A percentile compares a stretch with the other conserved stretches of the same genome.
phyloP scores from a whole-genome alignment of 2,797 vertebrate species.

The Halcyon chelicuti region DNA sequence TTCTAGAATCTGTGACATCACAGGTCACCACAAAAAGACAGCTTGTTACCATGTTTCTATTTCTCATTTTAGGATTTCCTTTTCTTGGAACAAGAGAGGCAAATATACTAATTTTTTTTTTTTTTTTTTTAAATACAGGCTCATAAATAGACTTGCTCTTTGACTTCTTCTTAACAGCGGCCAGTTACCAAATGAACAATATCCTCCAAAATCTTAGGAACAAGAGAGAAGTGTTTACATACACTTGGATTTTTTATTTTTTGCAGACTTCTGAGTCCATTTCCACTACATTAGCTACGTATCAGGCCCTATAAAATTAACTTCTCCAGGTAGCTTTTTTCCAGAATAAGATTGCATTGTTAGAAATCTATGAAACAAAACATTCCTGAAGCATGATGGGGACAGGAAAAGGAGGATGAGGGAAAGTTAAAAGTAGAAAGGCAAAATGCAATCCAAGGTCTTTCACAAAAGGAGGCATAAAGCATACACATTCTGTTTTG shows the following conservation, averaged over 20 bases:
- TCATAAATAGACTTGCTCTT: neutral
- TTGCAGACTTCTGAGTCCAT: neutral
- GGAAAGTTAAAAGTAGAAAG: neutral
- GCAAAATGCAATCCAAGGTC: neutral
- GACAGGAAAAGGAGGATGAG: neutral
- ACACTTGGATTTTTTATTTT: neutral
- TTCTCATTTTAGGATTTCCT: neutral
- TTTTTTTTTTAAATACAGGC: neutral
- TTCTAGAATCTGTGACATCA: neutral
- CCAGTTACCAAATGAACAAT: neutral
- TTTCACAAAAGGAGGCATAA: neutral
- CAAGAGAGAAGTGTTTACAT: neutral
- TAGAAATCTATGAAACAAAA: neutral
- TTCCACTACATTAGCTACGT: neutral
- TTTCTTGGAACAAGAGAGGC: neutral
- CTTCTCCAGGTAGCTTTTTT: neutral
- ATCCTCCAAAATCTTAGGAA: neutral
- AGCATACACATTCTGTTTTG: neutral
- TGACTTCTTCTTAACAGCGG: neutral
- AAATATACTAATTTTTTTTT: neutral
- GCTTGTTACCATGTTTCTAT: neutral
- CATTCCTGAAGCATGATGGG: neutral
- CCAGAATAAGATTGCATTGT: neutral
- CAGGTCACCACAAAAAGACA: neutral
- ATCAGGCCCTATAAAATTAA: neutral